phyloP scores from a whole-genome alignment of 2,797 vertebrate genomes.

The Ptychobarbus kaznakovi region DNA sequence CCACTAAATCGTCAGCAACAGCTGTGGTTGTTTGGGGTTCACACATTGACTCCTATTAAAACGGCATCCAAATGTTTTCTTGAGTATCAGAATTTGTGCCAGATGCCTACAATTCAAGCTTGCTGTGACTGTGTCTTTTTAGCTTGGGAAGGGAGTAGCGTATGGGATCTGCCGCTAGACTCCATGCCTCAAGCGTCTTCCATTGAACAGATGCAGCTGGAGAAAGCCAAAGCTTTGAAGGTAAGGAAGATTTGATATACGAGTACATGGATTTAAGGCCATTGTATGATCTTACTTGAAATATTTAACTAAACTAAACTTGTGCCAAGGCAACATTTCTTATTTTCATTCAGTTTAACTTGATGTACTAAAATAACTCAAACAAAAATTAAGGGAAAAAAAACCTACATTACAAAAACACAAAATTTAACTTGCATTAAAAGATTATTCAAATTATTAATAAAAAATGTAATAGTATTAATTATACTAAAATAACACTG shows the following conservation, averaged over 20 bases:
- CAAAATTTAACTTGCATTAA: not conserved
- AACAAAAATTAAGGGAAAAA: not conserved
- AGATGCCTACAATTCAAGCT: not conserved
- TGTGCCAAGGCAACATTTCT: not conserved
- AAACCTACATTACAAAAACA: not conserved
- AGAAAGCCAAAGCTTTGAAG: conserved; percentile 95
- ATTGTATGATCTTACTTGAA: not conserved
- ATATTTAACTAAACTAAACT: not conserved
- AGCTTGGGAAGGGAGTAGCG: conserved; percentile 96
- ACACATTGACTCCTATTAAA: no score
- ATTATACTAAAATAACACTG: not conserved
- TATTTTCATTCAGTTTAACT: not conserved
- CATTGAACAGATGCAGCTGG: conserved; percentile 96
- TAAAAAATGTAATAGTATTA: not conserved
- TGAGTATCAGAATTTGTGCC: not conserved
- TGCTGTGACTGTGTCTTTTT: conserved; percentile 69
- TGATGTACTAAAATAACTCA: not conserved
- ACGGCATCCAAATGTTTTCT: not conserved
- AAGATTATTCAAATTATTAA: no score
- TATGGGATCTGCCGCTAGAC: conserved; percentile 98
- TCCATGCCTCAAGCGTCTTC: conserved; percentile 88
- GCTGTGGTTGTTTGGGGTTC: not conserved
- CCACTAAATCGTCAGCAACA: not conserved
- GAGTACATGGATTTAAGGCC: not conserved
- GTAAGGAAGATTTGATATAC: conserved; percentile 67